Percentiles rank a stretch among this genome's conserved stretches.
These are phyloP conservation scores for Diorhabda elongata DNA, from an alignment of 1,140 invertebrate species.

Conservation along the genomic window DNA sequence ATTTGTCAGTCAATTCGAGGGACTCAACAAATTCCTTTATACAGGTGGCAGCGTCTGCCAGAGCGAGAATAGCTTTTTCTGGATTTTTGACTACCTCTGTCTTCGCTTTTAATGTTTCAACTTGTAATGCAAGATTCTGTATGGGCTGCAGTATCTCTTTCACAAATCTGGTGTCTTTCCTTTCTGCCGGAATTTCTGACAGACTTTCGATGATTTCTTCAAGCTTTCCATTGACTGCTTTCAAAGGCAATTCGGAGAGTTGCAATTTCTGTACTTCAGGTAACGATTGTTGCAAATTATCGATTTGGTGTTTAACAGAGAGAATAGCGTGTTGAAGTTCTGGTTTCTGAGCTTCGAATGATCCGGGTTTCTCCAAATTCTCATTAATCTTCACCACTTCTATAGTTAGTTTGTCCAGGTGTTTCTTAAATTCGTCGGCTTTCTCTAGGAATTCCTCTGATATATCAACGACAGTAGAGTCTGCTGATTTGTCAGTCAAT, in stretches of 20 bases:
- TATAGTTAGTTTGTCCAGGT: constrained; percentile 11
- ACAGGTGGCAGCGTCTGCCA: not conserved
- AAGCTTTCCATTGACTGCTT: not conserved
- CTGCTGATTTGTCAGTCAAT: not conserved
- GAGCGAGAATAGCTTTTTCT: not conserved
- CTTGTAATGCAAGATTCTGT: not conserved
- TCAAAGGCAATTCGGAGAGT: not conserved
- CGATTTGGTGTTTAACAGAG: not conserved
- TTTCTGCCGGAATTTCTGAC: not conserved
- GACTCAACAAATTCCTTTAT: not conserved
- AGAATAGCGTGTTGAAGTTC: constrained; percentile 21
- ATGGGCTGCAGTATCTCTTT: not conserved
- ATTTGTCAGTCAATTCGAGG: not conserved
- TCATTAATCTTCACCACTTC: constrained; percentile 21
- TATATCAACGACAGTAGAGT: not conserved
- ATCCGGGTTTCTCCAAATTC: constrained; percentile 12
- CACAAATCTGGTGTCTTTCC: not conserved
- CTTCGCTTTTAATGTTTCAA: not conserved
- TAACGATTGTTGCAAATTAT: constrained; percentile 8
- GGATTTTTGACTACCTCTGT: not conserved
- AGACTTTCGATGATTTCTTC: not conserved
- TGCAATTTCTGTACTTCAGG: not conserved
- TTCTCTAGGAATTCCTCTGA: not conserved
- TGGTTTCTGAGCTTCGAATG: constrained; percentile 9
- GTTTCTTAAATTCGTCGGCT: not conserved